These are phyloP conservation scores for Pseudococcus longispinus DNA, from an alignment of 2,888 invertebrate species.

Conservation along the genomic window DNA sequence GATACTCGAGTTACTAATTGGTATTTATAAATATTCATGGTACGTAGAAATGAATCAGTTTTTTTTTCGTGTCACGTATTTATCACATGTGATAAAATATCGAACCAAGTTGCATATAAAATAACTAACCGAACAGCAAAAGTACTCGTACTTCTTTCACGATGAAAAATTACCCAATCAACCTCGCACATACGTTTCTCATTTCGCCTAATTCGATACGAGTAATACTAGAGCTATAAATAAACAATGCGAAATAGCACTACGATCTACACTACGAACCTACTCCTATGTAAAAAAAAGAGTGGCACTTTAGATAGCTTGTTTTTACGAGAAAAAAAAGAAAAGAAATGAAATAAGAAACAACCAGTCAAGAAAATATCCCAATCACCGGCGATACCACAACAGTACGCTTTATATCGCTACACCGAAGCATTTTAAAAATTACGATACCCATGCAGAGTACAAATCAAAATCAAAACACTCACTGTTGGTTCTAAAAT, in stretches of 20 bases:
- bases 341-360: slow-evolving; percentile 12
- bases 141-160: neutral
- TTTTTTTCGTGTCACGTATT: neutral
- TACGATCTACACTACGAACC: neutral
- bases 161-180: neutral
- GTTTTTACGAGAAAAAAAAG: neutral
- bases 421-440: slow-evolving; percentile 17
- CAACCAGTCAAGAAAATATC: neutral
- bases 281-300: neutral
- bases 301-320: slow-evolving; percentile 7
- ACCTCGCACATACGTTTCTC: neutral
- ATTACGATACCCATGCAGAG: neutral
- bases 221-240: neutral
- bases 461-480: slow-evolving; percentile 33
- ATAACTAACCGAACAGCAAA: too few relatives aligned
- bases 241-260: neutral
- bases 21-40: neutral
- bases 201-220: neutral
- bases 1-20: neutral
- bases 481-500: slow-evolving; percentile 73
- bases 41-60: neutral
- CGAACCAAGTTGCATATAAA: neutral
- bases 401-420: neutral
- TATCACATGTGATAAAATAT: neutral
- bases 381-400: slow-evolving; percentile 21